phyloP scores from a whole-genome alignment of 2,888 invertebrate species.

The Timandra comae region DNA sequence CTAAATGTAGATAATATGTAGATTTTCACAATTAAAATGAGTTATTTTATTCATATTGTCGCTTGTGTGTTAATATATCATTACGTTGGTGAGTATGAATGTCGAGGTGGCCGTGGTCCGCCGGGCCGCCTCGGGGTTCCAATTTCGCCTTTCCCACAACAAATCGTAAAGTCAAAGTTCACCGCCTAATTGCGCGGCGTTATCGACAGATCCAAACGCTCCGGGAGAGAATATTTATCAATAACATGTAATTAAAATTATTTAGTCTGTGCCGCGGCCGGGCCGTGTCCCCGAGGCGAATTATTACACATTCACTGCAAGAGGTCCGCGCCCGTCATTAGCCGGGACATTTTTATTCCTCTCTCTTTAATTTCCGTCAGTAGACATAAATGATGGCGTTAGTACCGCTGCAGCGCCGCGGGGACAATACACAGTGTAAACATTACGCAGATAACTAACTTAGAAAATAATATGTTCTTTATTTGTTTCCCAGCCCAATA shows the following conservation, averaged over 20 bases:
- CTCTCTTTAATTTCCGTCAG: conserved; percentile 73
- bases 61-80: too few species aligned
- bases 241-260: conserved; percentile 76
- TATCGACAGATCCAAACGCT: conserved; percentile 67
- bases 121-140: conserved; percentile 40
- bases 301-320: conserved; percentile 71
- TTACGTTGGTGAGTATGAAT: conserved; percentile 8
- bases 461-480: too few species aligned
- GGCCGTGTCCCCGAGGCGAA: conserved; percentile 57
- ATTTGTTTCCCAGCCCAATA: too few species aligned
- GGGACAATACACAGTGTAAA: conserved; percentile 37
- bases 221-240: conserved; percentile 68
- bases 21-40: too few species aligned
- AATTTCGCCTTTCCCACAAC: conserved; percentile 69
- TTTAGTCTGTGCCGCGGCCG: conserved; percentile 50
- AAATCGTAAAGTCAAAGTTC: conserved; percentile 70
- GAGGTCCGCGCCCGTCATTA: conserved; percentile 67
- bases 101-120: conserved; percentile 13
- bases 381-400: conserved; percentile 67
- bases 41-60: too few species aligned
- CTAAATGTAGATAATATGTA: too few species aligned
- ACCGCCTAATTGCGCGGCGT: conserved; percentile 66
- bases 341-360: conserved; percentile 71
- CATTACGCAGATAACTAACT: not conserved
- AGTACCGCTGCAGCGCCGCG: conserved; percentile 58